Percentiles rank a stretch among this genome's conserved stretches.
Conservation (phyloP, 1,140 invertebrate species). For the Diploscapter pachys region DNA sequence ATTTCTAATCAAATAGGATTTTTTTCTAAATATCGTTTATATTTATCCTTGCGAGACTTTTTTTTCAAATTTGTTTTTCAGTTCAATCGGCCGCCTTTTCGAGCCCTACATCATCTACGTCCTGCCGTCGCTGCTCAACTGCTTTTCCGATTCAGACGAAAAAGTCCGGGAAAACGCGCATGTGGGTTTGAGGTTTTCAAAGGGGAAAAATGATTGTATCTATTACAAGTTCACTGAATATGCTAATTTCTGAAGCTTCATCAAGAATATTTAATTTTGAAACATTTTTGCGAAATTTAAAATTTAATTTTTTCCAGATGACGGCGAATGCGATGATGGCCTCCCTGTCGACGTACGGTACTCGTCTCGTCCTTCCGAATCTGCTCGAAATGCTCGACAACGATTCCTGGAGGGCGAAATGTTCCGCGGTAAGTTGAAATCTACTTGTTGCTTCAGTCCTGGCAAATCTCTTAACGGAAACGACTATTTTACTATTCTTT, state of each 20-base stretch:
- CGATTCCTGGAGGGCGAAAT: constrained; percentile 98
- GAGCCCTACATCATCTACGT: constrained; percentile 98
- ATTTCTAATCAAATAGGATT: background rate
- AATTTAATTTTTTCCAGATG: constrained; percentile 41
- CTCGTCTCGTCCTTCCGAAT: constrained; percentile 78
- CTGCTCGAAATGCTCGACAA: constrained; percentile 75
- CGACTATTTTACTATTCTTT: too few relatives aligned
- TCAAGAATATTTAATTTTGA: too few relatives aligned
- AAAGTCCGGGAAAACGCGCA: constrained; percentile 75
- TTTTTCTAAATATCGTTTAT: background rate
- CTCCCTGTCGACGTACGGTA: constrained; percentile 89
- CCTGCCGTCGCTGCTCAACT: constrained; percentile 85
- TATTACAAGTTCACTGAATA: too few relatives aligned
- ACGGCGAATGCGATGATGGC: constrained; percentile 88
- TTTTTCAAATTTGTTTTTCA: constrained; percentile 25
- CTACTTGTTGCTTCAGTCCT: background rate
- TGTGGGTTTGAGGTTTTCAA: constrained; percentile 66
- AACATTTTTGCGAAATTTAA: constrained; percentile 34
- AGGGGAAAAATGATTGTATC: too few relatives aligned
- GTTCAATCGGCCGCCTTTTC: constrained; percentile 69
- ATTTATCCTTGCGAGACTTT: background rate
- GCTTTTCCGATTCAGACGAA: constrained; percentile 90
- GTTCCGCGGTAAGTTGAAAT: constrained; percentile 79
- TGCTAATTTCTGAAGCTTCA: too few relatives aligned
- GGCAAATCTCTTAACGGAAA: too few relatives aligned